These are phyloP conservation scores for Anableps anableps DNA, from an alignment of 2,797 vertebrate species.

Conservation along the genomic window DNA sequence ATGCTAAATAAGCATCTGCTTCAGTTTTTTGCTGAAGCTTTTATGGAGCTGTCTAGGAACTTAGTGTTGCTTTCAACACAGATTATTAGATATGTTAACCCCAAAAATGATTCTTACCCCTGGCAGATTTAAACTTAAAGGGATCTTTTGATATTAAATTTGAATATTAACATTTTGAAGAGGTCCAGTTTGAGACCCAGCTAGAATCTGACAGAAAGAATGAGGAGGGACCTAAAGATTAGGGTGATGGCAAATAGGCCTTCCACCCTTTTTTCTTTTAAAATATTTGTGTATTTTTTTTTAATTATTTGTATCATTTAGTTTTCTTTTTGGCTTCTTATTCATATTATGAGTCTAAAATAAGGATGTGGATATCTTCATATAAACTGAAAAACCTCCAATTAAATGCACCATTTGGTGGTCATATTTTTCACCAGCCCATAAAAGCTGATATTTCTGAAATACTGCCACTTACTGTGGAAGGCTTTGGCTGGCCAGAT, in stretches of 20 bases:
- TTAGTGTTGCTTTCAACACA: not conserved
- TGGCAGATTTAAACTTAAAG: not conserved
- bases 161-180: not conserved
- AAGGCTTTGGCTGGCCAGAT: conserved; percentile 71
- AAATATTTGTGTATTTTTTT: too few species aligned
- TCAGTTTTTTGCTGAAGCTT: not conserved
- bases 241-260: not conserved
- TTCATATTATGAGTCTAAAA: not conserved
- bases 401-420: conserved; percentile 1
- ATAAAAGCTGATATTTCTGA: conserved; percentile 49
- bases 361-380: not conserved
- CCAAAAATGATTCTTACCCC: not conserved
- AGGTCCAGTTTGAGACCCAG: not conserved
- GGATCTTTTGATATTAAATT: not conserved
- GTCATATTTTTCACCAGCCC: not conserved
- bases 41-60: not conserved
- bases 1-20: not conserved
- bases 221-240: not conserved
- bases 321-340: not conserved
- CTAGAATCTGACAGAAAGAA: not conserved
- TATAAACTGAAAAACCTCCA: not conserved
- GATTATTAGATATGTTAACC: not conserved
- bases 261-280: not conserved
- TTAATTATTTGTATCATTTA: not conserved
- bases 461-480: conserved; percentile 74